Evolutionary conservation across 2,113 vertebrate genomes (phyloP).

Genomic region (Cebus imitator): DNA sequence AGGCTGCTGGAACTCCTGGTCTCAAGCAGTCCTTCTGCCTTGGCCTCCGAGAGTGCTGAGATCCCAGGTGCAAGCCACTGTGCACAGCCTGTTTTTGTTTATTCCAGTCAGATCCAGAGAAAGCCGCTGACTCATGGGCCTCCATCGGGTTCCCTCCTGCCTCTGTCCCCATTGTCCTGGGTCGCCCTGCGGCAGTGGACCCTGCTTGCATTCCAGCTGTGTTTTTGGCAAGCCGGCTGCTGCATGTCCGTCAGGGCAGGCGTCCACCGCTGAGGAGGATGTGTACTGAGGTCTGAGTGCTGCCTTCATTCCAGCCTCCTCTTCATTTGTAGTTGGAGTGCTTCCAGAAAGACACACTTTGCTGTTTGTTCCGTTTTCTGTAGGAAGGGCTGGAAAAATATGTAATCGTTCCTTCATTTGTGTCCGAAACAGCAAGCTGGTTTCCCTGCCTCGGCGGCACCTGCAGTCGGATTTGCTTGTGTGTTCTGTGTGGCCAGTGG

Average conservation of each 20-base stretch:
- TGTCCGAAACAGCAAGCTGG: accelerated
- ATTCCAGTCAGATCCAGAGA: background rate
- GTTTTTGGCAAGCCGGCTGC: background rate
- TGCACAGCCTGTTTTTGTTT: background rate
- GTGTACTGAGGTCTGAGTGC: too few species aligned
- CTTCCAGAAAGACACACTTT: background rate
- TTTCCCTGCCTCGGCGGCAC: accelerated
- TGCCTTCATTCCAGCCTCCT: accelerated
- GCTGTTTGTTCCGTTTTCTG: background rate
- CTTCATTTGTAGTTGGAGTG: background rate
- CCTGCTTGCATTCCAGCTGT: accelerated
- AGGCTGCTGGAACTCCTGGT: too few species aligned
- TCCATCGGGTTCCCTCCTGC: background rate
- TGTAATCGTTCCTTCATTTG: background rate
- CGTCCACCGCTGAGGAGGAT: accelerated
- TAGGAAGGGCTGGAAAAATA: background rate
- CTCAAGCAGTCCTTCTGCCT: too few species aligned
- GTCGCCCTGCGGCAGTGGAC: too few species aligned
- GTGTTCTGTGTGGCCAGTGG: too few species aligned
- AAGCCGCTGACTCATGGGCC: background rate
- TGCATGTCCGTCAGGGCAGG: background rate
- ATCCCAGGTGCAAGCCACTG: too few species aligned
- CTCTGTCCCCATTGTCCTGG: background rate
- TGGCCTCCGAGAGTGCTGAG: too few species aligned
- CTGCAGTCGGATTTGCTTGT: too few species aligned